phyloP scores from a whole-genome alignment of 2,797 vertebrate species.

The Gadopsis marmoratus region DNA sequence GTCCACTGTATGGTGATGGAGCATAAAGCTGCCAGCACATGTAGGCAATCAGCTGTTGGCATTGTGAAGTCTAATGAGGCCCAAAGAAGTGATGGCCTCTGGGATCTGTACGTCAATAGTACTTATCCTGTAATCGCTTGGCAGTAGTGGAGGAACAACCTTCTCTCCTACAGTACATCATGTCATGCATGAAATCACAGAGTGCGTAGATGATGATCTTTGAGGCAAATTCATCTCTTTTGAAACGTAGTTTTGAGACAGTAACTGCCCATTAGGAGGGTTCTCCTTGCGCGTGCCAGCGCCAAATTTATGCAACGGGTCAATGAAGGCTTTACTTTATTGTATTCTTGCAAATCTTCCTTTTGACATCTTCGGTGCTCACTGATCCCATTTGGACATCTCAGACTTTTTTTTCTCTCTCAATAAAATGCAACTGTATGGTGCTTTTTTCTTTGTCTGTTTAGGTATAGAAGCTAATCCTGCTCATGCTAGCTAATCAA shows the following conservation, averaged over 20 bases:
- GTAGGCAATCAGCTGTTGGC: slow-evolving; percentile 54
- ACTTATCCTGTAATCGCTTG: slow-evolving; percentile 71
- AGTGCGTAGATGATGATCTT: slow-evolving; percentile 18
- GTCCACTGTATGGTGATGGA: slow-evolving; percentile 19
- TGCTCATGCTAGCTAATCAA: not conserved
- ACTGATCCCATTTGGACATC: not conserved
- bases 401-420: not conserved
- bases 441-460: not conserved
- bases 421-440: not conserved
- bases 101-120: slow-evolving; percentile 72
- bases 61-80: slow-evolving; percentile 68
- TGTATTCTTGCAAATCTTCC: not conserved
- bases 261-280: not conserved
- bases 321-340: not conserved
- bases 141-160: slow-evolving; percentile 41
- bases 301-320: not conserved
- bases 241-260: not conserved
- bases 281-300: not conserved
- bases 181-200: slow-evolving; percentile 29
- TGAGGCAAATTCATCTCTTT: slow-evolving; percentile 21
- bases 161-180: slow-evolving; percentile 23
- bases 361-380: not conserved
- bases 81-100: slow-evolving; percentile 67
- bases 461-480: not conserved
- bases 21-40: slow-evolving; percentile 48